Percentiles rank a stretch among this genome's conserved stretches.
Evolutionary conservation across 2,888 invertebrate species (phyloP).

Genomic region (Tiphia femorata): DNA sequence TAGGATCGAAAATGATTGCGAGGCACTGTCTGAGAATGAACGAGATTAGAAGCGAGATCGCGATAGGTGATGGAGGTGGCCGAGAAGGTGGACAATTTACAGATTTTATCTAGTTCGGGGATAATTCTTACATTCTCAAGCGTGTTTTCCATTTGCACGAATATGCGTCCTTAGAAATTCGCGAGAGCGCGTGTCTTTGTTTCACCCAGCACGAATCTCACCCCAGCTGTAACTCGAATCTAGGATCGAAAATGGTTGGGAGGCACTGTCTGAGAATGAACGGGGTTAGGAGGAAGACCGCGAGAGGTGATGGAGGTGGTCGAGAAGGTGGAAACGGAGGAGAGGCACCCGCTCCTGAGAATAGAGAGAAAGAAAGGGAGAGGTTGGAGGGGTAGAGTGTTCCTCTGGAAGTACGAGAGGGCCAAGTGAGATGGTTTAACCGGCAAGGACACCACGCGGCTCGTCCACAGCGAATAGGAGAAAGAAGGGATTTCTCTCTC

Average conservation of each 20-base stretch:
- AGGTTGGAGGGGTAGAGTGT: neutral
- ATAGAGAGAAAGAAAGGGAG: neutral
- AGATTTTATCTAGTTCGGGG: no score
- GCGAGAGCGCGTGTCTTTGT: no score
- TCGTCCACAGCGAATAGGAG: conserved; percentile 20
- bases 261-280: no score
- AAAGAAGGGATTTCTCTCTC: conserved; percentile 49
- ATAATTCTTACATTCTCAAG: no score
- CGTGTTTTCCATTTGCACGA: no score
- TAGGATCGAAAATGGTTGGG: neutral
- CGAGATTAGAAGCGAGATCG: neutral
- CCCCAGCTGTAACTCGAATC: no score
- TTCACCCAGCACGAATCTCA: no score
- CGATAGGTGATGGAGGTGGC: neutral
- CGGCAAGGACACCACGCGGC: conserved; percentile 35
- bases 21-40: no score
- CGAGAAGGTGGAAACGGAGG: no score
- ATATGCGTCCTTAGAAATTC: no score
- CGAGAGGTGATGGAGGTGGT: neutral
- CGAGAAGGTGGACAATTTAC: no score
- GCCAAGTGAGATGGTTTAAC: conserved; percentile 16
- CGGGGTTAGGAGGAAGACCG: neutral
- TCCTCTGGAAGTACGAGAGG: conserved; percentile 15
- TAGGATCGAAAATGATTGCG: neutral
- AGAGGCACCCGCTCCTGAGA: no score